Evolutionary conservation across 1,140 invertebrate species (phyloP).

Genomic region (Zaprionus inermis): DNA sequence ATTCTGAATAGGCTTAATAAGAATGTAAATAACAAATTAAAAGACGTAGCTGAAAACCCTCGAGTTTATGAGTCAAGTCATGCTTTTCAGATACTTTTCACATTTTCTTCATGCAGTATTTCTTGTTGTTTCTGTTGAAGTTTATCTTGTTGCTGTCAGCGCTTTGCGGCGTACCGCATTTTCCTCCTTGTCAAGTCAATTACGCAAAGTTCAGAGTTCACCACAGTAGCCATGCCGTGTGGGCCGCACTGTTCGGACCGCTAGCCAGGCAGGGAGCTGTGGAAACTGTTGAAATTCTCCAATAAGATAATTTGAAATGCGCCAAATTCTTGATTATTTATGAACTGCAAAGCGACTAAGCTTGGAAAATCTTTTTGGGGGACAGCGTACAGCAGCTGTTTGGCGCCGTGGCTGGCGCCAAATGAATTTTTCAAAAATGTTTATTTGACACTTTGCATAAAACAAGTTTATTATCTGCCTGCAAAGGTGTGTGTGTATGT

Average conservation of each 20-base stretch:
- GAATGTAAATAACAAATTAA: too few species aligned
- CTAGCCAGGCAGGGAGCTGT: background rate
- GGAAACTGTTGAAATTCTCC: slow-evolving; percentile 46
- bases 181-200: slow-evolving; percentile 42
- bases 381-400: slow-evolving; percentile 18
- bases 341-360: slow-evolving; percentile 28
- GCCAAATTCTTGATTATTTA: slow-evolving; percentile 51
- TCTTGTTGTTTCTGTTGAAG: background rate
- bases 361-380: slow-evolving; percentile 24
- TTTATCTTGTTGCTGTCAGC: slow-evolving; percentile 8
- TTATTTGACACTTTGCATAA: slow-evolving; percentile 55
- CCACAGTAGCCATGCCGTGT: slow-evolving; percentile 26
- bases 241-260: too few species aligned
- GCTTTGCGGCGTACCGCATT: background rate
- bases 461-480: slow-evolving; percentile 27
- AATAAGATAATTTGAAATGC: slow-evolving; percentile 54
- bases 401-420: slow-evolving; percentile 46
- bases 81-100: background rate
- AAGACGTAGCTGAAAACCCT: too few species aligned
- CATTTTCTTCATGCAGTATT: slow-evolving; percentile 3
- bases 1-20: too few species aligned
- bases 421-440: slow-evolving; percentile 63
- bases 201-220: slow-evolving; percentile 59
- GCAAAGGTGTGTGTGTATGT: slow-evolving; percentile 7
- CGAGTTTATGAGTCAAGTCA: background rate